Conservation (phyloP, 2,113 vertebrate species). For the Megaceryle maxima region DNA sequence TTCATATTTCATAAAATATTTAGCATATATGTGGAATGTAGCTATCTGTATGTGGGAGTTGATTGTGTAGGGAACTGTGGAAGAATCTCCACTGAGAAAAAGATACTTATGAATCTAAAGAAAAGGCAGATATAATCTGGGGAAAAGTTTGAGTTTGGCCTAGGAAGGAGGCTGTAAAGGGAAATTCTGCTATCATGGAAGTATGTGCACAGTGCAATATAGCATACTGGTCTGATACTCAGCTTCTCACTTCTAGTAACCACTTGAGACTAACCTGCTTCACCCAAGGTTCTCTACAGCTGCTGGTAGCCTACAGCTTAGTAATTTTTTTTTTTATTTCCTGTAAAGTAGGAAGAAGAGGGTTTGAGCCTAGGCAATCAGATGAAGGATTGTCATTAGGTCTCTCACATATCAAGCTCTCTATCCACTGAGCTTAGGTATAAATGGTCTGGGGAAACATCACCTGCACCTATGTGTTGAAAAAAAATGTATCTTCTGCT, state of each 20-base stretch:
- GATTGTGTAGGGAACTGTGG: background rate
- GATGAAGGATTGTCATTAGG: background rate
- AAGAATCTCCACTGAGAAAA: background rate
- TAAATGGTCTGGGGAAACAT: background rate
- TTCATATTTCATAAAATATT: background rate
- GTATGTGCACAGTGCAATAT: no score
- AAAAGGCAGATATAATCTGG: background rate
- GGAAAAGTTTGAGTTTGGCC: background rate
- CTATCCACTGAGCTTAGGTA: background rate
- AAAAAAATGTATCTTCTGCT: background rate
- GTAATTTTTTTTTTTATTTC: background rate
- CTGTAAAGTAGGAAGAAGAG: background rate
- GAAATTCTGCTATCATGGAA: background rate
- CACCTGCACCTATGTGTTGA: background rate
- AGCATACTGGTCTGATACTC: background rate
- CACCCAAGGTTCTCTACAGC: background rate
- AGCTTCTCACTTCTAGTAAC: background rate
- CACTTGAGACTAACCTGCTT: background rate
- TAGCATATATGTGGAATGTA: background rate
- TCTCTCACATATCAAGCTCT: background rate
- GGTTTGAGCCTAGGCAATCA: background rate
- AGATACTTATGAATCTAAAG: background rate
- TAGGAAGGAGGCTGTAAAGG: background rate
- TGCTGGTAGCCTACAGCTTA: background rate
- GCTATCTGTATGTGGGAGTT: background rate